phyloP scores from a whole-genome alignment of 2,113 vertebrate genomes.

The Circaetus gallicus region DNA sequence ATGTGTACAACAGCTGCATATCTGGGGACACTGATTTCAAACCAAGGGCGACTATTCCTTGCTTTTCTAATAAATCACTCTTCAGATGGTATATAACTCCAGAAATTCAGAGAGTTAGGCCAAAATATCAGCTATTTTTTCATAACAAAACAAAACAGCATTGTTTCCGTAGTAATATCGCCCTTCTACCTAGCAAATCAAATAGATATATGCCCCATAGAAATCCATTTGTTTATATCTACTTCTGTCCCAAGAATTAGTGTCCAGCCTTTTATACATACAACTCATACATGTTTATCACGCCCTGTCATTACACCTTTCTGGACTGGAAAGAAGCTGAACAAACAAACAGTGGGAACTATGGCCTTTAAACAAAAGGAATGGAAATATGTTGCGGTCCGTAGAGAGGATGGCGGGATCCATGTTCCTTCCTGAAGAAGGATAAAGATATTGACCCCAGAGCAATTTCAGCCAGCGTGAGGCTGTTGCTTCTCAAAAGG shows the following conservation, averaged over 20 bases:
- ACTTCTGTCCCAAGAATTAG: background rate
- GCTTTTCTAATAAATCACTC: background rate
- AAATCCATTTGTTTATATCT: background rate
- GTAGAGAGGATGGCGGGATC: background rate
- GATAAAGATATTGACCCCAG: background rate
- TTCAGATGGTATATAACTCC: background rate
- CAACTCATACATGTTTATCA: background rate
- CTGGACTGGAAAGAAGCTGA: background rate
- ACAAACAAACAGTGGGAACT: background rate
- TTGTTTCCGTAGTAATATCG: background rate
- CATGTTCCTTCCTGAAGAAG: background rate
- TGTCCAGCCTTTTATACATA: background rate
- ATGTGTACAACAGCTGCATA: background rate
- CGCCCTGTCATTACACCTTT: background rate
- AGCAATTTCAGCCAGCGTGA: background rate
- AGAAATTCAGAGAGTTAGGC: background rate
- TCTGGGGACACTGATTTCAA: background rate
- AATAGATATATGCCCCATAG: background rate
- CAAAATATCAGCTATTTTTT: background rate
- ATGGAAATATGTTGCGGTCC: background rate
- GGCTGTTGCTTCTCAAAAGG: constrained; percentile 1
- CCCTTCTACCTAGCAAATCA: background rate
- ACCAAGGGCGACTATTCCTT: background rate
- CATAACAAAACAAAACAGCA: background rate
- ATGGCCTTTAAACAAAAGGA: background rate